These are phyloP conservation scores for Neoarius graeffei DNA, from an alignment of 2,113 vertebrate species.

Conservation along the genomic window DNA sequence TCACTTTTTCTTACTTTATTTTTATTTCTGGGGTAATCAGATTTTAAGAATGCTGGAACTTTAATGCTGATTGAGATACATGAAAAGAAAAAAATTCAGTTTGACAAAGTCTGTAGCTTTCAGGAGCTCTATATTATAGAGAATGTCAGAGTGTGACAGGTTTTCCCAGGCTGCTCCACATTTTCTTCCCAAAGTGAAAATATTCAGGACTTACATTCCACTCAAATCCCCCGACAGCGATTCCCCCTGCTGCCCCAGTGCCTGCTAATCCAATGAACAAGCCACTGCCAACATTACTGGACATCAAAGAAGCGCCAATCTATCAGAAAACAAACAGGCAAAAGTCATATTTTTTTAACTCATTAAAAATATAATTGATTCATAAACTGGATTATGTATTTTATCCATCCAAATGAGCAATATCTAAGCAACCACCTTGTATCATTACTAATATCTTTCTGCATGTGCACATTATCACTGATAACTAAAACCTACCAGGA, in stretches of 20 bases:
- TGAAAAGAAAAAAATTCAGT: neutral
- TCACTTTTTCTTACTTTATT: neutral
- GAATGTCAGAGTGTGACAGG: neutral
- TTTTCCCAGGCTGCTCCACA: neutral
- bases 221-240: slow-evolving; percentile 92
- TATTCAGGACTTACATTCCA: slow-evolving; percentile 83
- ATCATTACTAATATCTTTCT: neutral
- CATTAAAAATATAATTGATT: neutral
- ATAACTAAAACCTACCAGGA: neutral
- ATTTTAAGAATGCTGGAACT: neutral
- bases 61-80: neutral
- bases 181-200: neutral
- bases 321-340: slow-evolving; percentile 56
- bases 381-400: neutral
- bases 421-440: too few relatives aligned
- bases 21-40: neutral
- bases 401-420: neutral
- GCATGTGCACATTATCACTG: neutral
- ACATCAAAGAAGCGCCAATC: slow-evolving; percentile 97
- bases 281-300: slow-evolving; percentile 93
- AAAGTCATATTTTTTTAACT: neutral
- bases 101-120: neutral
- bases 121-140: neutral
- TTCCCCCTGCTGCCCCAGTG: slow-evolving; percentile 88
- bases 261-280: slow-evolving; percentile 90